phyloP scores from a whole-genome alignment of 2,113 vertebrate genomes.

The Mola mola region DNA sequence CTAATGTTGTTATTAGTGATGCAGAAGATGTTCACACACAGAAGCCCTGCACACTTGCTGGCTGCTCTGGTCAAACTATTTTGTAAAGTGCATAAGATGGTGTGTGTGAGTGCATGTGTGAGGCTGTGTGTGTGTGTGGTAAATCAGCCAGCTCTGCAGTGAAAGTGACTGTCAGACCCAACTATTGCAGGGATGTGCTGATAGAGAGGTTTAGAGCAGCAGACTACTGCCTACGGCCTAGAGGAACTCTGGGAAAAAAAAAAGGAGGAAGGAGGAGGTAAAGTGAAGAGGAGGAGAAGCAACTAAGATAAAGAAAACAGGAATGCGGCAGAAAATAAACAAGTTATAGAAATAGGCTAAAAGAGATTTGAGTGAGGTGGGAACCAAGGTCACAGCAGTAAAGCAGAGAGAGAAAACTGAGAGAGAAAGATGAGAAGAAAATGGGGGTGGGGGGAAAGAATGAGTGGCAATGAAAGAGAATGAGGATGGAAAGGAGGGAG shows the following conservation, averaged over 20 bases:
- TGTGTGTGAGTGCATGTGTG: conserved; percentile 21
- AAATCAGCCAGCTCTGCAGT: conserved; percentile 69
- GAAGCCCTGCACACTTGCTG: conserved; percentile 24
- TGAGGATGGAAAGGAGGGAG: conserved; percentile 15
- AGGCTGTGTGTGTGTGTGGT: conserved; percentile 39
- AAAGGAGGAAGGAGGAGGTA: conserved; percentile 9
- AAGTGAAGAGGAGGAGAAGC: conserved; percentile 57
- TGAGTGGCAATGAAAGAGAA: conserved; percentile 38
- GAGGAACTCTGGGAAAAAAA: conserved; percentile 46
- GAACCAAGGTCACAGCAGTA: conserved; percentile 75
- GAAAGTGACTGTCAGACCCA: conserved; percentile 70
- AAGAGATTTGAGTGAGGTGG: conserved; percentile 67
- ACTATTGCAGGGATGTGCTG: conserved; percentile 76
- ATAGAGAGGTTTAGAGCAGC: conserved; percentile 77
- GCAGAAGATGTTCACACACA: conserved; percentile 36
- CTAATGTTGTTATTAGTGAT: conserved; percentile 55
- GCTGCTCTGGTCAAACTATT: conserved; percentile 38
- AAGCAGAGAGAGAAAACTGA: conserved; percentile 59
- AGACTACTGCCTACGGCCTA: conserved; percentile 69
- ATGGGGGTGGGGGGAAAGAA: conserved; percentile 31
- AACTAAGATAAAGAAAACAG: conserved; percentile 75
- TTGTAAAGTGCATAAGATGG: conserved; percentile 14
- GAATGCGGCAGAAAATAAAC: conserved; percentile 77
- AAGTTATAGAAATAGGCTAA: conserved; percentile 60
- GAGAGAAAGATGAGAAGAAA: conserved; percentile 36